These are phyloP conservation scores for Lumbricus terrestris DNA, from an alignment of 2,888 invertebrate genomes.

Conservation along the genomic window DNA sequence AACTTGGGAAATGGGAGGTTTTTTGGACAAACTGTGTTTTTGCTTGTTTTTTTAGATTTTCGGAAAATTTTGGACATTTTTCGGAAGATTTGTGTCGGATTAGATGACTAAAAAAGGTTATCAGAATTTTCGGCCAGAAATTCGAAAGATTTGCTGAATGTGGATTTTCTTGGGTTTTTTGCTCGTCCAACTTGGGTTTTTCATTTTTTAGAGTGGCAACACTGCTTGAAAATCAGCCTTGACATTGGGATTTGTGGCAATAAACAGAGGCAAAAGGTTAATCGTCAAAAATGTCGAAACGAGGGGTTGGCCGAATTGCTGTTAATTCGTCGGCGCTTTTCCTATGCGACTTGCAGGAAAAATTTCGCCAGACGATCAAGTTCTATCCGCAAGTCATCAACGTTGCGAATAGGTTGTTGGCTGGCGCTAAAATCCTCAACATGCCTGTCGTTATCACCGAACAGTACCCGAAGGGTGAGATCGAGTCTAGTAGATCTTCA, in stretches of 20 bases:
- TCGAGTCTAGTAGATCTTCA: slow-evolving; percentile 21
- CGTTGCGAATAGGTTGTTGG: slow-evolving; percentile 56
- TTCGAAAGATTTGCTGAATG: too few relatives aligned
- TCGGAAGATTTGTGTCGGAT: too few relatives aligned
- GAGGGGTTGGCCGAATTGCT: slow-evolving; percentile 46
- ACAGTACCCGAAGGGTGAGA: slow-evolving; percentile 66
- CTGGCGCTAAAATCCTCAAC: slow-evolving; percentile 62
- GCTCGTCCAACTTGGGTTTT: too few relatives aligned
- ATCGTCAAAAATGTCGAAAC: slow-evolving; percentile 20
- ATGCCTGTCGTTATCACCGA: slow-evolving; percentile 66
- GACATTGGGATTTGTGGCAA: neutral
- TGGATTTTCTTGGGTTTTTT: too few relatives aligned
- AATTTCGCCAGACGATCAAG: slow-evolving; percentile 55
- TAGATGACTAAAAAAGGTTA: too few relatives aligned
- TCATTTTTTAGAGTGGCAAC: too few relatives aligned
- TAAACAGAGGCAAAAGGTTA: neutral
- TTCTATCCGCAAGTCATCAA: slow-evolving; percentile 56
- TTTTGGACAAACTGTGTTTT: too few relatives aligned
- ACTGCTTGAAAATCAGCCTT: neutral
- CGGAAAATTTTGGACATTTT: too few relatives aligned
- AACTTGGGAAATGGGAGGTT: too few relatives aligned
- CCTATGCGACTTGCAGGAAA: slow-evolving; percentile 60
- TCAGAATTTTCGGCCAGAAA: too few relatives aligned
- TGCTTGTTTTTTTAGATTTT: too few relatives aligned
- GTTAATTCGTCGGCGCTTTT: slow-evolving; percentile 53